A percentile compares a stretch with the other conserved stretches of the same genome.
Conservation (phyloP, 2,888 invertebrate species). For the Calameuta idolon region DNA sequence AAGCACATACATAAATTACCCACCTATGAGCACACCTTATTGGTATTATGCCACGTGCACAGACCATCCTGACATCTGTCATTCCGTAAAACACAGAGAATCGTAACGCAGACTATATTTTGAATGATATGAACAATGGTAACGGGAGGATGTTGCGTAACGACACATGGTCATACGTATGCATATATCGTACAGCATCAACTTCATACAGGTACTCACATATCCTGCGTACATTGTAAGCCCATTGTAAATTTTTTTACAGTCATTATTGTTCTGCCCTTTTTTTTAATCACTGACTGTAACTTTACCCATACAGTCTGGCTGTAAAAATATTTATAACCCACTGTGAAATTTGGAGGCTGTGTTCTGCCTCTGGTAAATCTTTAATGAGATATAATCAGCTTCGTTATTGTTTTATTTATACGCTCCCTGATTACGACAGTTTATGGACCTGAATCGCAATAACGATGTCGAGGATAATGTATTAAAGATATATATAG, state of each 20-base stretch:
- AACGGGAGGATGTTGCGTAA: slow-evolving; percentile 19
- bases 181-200: neutral
- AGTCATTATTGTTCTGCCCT: neutral
- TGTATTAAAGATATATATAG: neutral
- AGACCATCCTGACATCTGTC: neutral
- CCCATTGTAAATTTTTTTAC: neutral
- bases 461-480: neutral
- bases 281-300: neutral
- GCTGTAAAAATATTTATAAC: slow-evolving; percentile 29
- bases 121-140: neutral
- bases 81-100: neutral
- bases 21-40: neutral
- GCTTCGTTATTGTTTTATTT: slow-evolving; percentile 53
- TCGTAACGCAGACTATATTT: slow-evolving; percentile 3
- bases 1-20: neutral
- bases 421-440: slow-evolving; percentile 42
- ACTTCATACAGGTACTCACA: neutral
- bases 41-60: neutral
- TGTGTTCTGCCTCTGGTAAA: slow-evolving; percentile 19
- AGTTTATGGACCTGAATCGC: slow-evolving; percentile 39
- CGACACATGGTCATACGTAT: neutral
- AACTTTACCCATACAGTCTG: neutral
- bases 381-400: slow-evolving; percentile 53
- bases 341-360: slow-evolving; percentile 36
- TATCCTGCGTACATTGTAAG: slow-evolving; percentile 17